Evolutionary conservation across 2,797 vertebrate species (phyloP), one percentile per base, ranked within the genome.

Genomic region (Ispidina lecontei): DNA sequence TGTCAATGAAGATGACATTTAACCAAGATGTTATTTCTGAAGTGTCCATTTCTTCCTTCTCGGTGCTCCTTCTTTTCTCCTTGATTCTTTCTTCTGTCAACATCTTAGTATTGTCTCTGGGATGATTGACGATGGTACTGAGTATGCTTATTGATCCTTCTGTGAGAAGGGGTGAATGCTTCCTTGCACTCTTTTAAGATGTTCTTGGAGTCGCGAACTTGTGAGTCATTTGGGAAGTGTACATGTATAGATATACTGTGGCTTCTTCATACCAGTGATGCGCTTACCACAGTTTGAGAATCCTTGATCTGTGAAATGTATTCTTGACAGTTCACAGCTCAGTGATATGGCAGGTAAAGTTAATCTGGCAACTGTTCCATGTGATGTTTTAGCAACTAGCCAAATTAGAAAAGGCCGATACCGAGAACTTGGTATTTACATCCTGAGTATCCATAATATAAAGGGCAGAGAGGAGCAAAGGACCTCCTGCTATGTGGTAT

Each of bases 1-100:
- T 81, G 52, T 74, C 80, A 35, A n/a, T 74, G 56, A 19, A 60
- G 51, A 71, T 74, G 84, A 60, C 56, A 64, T 93, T 96, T 95
- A 84, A 79, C 75, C 67, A 87, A 86, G 69, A 77, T 43, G 22
- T 29, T 37, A 23, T 35, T 91, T 75, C 69, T 64, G 88, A 94
- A 78, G 46, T 91, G 80, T 76, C 72, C 22, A 29, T 73, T 47
- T 85, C 64, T 75, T 91, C 49, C 11, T 14, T 88, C 33, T 26
- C 23, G 7, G 4, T 62, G 46, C 21, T 82, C 5, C 13, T 41
- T 62, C 62, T 93, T 75, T 93, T 89, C 28, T 75, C n/a, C 41
- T 89, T 55, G 31, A 28, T 80, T 83, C 58, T 80, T 54, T 55
- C 25, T 90, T 89, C 59, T 89, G 70, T 87, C 84, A 84, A 0